A percentile compares a stretch with the other conserved stretches of the same genome.
These are phyloP conservation scores for Eurypyga helias DNA, from an alignment of 2,113 vertebrate genomes.

Conservation along the genomic window DNA sequence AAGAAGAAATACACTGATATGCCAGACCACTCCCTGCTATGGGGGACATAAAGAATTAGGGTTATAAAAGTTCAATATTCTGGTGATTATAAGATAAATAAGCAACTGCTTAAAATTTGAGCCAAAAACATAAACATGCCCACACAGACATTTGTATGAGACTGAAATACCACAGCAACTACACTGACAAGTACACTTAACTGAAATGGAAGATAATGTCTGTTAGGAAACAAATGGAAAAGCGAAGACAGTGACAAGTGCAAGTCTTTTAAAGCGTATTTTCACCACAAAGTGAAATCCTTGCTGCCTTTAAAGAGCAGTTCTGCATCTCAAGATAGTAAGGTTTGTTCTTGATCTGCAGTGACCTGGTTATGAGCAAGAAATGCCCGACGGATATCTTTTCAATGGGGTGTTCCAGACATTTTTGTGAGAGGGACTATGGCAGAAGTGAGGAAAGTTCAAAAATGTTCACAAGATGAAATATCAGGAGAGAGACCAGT, in stretches of 20 bases:
- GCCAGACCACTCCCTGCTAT: background rate
- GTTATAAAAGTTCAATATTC: background rate
- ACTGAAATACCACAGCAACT: background rate
- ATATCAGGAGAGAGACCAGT: background rate
- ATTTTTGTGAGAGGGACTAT: background rate
- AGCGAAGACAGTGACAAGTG: background rate
- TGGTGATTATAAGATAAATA: background rate
- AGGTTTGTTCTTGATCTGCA: background rate
- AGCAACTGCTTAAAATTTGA: background rate
- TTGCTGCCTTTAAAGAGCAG: background rate
- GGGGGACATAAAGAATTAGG: background rate
- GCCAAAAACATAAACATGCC: background rate
- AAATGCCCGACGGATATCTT: rapidly evolving
- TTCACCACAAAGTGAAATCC: background rate
- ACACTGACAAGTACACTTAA: background rate
- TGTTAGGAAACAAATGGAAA: background rate
- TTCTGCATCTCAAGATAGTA: background rate
- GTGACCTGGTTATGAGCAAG: background rate
- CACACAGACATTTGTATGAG: background rate
- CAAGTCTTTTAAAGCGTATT: background rate
- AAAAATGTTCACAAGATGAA: background rate
- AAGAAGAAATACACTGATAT: background rate
- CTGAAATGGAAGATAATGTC: background rate
- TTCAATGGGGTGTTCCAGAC: background rate
- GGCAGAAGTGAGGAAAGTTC: background rate